A percentile compares a stretch with the other conserved stretches of the same genome.
Conservation (phyloP, 2,113 vertebrate genomes). For the Columba janthina region DNA sequence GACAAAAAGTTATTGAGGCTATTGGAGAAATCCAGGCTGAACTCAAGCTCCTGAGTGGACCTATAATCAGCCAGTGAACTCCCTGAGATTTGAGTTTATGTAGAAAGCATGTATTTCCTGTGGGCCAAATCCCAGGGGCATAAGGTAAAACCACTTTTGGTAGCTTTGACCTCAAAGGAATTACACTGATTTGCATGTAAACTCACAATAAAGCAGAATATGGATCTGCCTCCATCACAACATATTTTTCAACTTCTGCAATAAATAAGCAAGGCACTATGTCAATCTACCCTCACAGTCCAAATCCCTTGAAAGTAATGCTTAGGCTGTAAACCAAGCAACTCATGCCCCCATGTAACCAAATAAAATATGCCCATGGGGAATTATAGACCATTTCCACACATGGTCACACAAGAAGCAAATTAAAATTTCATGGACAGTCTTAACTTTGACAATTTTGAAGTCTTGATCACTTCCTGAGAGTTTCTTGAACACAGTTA, state of each 20-base stretch:
- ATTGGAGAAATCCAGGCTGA: not conserved
- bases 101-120: not conserved
- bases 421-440: not conserved
- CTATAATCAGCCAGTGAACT: not conserved
- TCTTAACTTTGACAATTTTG: not conserved
- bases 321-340: not conserved
- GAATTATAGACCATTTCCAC: not conserved
- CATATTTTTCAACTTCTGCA: not conserved
- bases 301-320: not conserved
- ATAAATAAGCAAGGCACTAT: not conserved
- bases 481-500: not conserved
- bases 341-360: not conserved
- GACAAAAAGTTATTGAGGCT: not conserved
- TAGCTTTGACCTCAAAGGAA: not conserved
- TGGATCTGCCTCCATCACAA: not conserved
- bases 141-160: not conserved
- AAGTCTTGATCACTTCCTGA: not conserved
- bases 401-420: not conserved
- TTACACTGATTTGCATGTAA: not conserved
- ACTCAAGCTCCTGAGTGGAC: not conserved
- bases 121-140: not conserved
- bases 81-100: not conserved
- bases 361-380: not conserved
- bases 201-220: not conserved
- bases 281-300: not conserved